Conservation (phyloP, 1,140 invertebrate species). For the roundworm (Caenorhabditis elegans) region DNA sequence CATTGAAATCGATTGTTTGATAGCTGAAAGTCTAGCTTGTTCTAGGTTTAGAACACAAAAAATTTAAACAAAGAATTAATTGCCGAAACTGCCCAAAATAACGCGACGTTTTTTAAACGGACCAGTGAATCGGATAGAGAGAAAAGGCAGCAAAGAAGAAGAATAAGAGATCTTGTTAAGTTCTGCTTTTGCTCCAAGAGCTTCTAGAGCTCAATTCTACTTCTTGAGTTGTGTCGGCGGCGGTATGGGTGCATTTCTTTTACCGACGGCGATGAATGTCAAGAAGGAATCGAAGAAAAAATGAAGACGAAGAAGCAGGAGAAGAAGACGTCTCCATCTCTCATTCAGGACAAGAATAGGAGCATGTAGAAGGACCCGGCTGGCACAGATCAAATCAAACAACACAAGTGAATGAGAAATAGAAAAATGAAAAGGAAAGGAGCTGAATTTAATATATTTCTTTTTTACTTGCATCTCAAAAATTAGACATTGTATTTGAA, state of each 20-base stretch:
- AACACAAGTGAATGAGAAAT: slow-evolving; percentile 4
- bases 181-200: slow-evolving; percentile 23
- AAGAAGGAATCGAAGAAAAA: slow-evolving; percentile 31
- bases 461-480: not conserved
- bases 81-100: too few relatives aligned
- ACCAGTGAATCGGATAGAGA: not conserved
- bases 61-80: too few relatives aligned
- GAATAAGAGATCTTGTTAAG: slow-evolving; percentile 20
- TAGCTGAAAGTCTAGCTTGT: too few relatives aligned
- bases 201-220: slow-evolving; percentile 21
- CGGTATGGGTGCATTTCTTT: slow-evolving; percentile 27
- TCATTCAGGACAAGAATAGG: slow-evolving; percentile 32
- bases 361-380: slow-evolving; percentile 28
- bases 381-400: slow-evolving; percentile 27
- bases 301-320: not conserved
- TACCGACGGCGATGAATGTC: slow-evolving; percentile 22
- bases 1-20: too few relatives aligned
- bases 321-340: not conserved
- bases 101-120: too few relatives aligned
- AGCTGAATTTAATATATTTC: slow-evolving; percentile 6
- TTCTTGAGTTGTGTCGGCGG: slow-evolving; percentile 30
- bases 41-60: too few relatives aligned
- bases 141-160: not conserved
- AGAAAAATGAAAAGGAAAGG: not conserved
- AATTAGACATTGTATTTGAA: too few relatives aligned